Conservation (phyloP, 2,113 vertebrate genomes). For the Pygoscelis antarcticus region DNA sequence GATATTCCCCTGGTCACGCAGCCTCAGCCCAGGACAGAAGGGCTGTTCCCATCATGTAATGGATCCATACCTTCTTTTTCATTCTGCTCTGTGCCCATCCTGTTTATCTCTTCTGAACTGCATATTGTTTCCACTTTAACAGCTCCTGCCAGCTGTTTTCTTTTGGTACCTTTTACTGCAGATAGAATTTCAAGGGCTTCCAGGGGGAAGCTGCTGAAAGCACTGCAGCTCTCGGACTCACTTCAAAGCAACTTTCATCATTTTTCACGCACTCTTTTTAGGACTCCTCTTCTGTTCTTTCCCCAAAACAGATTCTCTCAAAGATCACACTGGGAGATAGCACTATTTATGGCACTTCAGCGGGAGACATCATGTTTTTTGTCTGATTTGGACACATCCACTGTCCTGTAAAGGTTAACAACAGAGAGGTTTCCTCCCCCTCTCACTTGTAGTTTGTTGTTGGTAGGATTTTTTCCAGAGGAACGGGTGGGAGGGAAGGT, state of each 20-base stretch:
- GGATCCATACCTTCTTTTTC: slow-evolving; percentile 56
- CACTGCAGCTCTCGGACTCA: slow-evolving; percentile 60
- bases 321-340: slow-evolving; percentile 77
- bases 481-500: slow-evolving; percentile 20
- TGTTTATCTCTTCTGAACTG: slow-evolving; percentile 37
- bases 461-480: slow-evolving; percentile 41
- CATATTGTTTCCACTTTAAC: slow-evolving; percentile 65
- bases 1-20: background rate
- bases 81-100: slow-evolving; percentile 8
- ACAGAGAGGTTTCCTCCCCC: slow-evolving; percentile 64
- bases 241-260: slow-evolving; percentile 82
- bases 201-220: slow-evolving; percentile 75
- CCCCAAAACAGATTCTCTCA: slow-evolving; percentile 74
- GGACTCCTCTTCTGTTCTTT: slow-evolving; percentile 71
- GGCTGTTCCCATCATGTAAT: background rate
- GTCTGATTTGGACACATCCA: slow-evolving; percentile 75
- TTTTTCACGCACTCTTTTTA: slow-evolving; percentile 76
- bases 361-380: slow-evolving; percentile 65
- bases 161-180: slow-evolving; percentile 78
- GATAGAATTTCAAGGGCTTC: slow-evolving; percentile 80
- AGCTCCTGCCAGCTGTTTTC: slow-evolving; percentile 75
- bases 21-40: background rate
- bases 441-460: slow-evolving; percentile 67
- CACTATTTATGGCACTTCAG: slow-evolving; percentile 75
- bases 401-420: slow-evolving; percentile 77